These are phyloP conservation scores for Oxycera nigricornis DNA, from an alignment of 2,888 invertebrate species.

Conservation along the genomic window DNA sequence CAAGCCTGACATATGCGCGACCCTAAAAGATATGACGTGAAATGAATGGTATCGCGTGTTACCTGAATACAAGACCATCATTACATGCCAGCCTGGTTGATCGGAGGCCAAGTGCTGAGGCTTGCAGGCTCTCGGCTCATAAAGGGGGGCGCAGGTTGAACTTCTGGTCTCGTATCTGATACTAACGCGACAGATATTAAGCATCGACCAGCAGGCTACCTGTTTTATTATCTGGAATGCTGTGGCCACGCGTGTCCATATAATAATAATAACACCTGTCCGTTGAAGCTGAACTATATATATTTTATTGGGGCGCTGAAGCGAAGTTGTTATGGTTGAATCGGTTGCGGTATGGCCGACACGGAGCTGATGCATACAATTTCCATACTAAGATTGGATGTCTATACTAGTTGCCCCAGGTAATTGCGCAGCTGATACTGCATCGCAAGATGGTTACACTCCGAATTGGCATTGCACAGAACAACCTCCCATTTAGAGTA, in stretches of 20 bases:
- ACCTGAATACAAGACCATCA: background rate
- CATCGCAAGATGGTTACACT: too few species aligned
- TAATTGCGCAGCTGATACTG: too few species aligned
- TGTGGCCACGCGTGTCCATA: background rate
- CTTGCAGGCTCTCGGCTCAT: background rate
- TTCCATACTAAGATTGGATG: too few species aligned
- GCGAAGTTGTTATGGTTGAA: background rate
- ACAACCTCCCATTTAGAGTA: too few species aligned
- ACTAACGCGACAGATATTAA: background rate
- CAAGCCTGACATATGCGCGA: slow-evolving; percentile 13
- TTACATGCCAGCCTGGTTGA: background rate
- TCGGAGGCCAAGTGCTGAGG: background rate
- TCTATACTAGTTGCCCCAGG: too few species aligned
- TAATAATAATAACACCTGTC: slow-evolving; percentile 19
- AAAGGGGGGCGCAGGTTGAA: background rate
- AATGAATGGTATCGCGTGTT: slow-evolving; percentile 36
- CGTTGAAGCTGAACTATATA: background rate
- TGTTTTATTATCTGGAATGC: slow-evolving; percentile 16
- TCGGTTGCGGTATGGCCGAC: too few species aligned
- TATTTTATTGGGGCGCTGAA: background rate
- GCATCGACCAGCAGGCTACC: slow-evolving; percentile 21
- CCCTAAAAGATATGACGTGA: slow-evolving; percentile 27
- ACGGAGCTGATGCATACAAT: too few species aligned
- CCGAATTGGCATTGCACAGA: too few species aligned
- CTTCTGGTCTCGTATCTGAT: background rate